Percentiles rank a stretch among this genome's conserved stretches.
phyloP scores from a whole-genome alignment of 2,888 invertebrate genomes.

The Maniola hyperantus region DNA sequence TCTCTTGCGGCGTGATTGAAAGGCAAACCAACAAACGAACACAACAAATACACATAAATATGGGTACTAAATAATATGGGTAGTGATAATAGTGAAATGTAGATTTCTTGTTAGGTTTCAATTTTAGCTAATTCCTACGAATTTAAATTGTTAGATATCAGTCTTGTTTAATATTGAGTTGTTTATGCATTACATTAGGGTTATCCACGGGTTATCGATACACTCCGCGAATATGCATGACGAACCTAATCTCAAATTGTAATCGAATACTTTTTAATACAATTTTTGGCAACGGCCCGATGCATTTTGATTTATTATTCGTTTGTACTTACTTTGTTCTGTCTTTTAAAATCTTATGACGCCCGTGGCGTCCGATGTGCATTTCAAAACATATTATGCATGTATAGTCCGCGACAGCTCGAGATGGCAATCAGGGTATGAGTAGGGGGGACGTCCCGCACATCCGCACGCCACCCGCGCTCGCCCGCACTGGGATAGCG shows the following conservation, averaged over 20 bases:
- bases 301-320: slow-evolving; percentile 33
- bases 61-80: too few species aligned
- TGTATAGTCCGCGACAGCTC: too few species aligned
- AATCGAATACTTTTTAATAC: neutral
- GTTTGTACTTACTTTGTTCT: slow-evolving; percentile 31
- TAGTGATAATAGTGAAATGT: too few species aligned
- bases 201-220: neutral
- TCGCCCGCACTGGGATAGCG: too few species aligned
- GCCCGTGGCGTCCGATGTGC: slow-evolving; percentile 47
- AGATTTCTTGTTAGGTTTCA: too few species aligned
- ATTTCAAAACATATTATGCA: slow-evolving; percentile 58
- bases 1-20: too few species aligned
- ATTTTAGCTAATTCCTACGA: neutral
- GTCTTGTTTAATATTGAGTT: too few species aligned
- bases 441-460: too few species aligned
- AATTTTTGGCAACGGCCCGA: neutral
- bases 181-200: neutral
- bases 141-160: neutral
- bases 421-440: too few species aligned
- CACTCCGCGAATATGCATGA: neutral
- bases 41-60: too few species aligned
- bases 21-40: too few species aligned
- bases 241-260: neutral
- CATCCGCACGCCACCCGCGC: too few species aligned
- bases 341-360: slow-evolving; percentile 42